phyloP scores from a whole-genome alignment of 2,888 invertebrate genomes.

The Eubasilissa splendida region DNA sequence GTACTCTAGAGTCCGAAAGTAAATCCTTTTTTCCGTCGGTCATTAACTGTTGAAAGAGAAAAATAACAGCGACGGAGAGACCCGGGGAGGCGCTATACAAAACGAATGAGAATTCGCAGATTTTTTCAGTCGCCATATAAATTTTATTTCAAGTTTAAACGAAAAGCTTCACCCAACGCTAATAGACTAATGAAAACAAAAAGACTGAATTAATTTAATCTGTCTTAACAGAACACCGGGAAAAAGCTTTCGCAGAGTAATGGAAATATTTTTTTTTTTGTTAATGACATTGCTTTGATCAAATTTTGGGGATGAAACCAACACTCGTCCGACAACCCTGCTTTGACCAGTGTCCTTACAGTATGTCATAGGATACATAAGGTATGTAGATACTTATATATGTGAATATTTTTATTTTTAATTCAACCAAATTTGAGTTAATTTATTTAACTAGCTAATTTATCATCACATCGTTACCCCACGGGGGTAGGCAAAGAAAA shows the following conservation, averaged over 20 bases:
- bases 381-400: no score
- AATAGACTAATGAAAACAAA: slow-evolving; percentile 17
- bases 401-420: no score
- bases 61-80: background rate
- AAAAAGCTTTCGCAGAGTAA: slow-evolving; percentile 5
- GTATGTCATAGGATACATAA: no score
- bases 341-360: no score
- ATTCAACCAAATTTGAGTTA: no score
- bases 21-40: background rate
- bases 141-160: slow-evolving; percentile 15
- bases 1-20: no score
- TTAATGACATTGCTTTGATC: background rate
- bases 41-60: background rate
- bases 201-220: slow-evolving; percentile 14
- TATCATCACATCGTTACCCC: no score
- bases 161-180: background rate
- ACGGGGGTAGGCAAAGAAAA: no score
- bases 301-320: background rate
- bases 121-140: background rate
- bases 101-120: background rate
- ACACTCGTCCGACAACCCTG: no score
- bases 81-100: background rate
- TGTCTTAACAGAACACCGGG: slow-evolving; percentile 2
- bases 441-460: no score
- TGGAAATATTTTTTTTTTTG: slow-evolving; percentile 17